Conservation (phyloP, 2,888 invertebrate genomes). For the Rhamphomyia laevipes region DNA sequence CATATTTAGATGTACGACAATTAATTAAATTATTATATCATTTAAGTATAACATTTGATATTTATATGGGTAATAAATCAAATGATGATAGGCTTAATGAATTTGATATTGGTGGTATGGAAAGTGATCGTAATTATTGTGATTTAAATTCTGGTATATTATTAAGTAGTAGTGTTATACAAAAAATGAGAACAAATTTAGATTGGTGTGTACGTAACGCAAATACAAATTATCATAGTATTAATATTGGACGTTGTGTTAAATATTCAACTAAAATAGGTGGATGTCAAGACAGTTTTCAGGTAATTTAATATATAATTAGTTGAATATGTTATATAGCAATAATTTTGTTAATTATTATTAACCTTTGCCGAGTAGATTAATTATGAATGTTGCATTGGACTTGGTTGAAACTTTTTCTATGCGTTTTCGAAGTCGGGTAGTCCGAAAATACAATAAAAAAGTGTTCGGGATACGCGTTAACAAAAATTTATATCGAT, state of each 20-base stretch:
- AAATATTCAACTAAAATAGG: constrained; percentile 37
- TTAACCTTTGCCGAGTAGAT: too few relatives aligned
- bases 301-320: constrained; percentile 37
- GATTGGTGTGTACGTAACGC: constrained; percentile 87
- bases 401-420: too few relatives aligned
- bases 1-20: constrained; percentile 71
- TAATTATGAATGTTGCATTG: too few relatives aligned
- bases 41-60: constrained; percentile 73
- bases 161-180: constrained; percentile 75
- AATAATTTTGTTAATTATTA: background rate
- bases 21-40: constrained; percentile 58
- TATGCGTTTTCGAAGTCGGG: too few relatives aligned
- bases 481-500: too few relatives aligned
- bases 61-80: constrained; percentile 62
- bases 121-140: constrained; percentile 32
- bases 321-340: background rate
- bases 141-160: constrained; percentile 71
- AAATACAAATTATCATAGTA: constrained; percentile 67
- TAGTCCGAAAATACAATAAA: too few relatives aligned
- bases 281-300: constrained; percentile 37
- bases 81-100: constrained; percentile 34
- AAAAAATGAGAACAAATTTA: constrained; percentile 60
- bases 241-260: constrained; percentile 78
- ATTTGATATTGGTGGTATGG: constrained; percentile 31
- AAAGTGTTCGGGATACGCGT: too few relatives aligned